These are phyloP conservation scores for Spongilla lacustris DNA, from an alignment of 37 sponge, comb jelly and placozoan genomes.

Conservation along the genomic window DNA sequence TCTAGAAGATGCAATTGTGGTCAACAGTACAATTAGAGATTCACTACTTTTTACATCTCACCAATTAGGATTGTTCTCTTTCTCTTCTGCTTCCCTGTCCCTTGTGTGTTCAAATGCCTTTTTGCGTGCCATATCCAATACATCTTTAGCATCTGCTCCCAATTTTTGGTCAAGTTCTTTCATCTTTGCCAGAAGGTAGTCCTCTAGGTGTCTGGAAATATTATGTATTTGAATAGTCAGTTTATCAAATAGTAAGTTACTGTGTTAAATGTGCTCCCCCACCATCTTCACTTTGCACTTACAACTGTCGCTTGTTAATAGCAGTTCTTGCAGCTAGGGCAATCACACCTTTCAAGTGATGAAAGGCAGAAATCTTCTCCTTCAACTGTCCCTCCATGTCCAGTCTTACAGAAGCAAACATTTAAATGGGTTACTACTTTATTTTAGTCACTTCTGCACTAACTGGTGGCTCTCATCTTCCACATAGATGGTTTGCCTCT, in stretches of 20 bases:
- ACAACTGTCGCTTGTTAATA: constrained; percentile 30
- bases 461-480: constrained; percentile 6
- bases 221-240: background rate
- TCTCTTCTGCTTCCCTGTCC: constrained; percentile 15
- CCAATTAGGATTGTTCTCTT: constrained; percentile 36
- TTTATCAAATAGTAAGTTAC: background rate
- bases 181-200: constrained; percentile 9
- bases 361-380: constrained; percentile 22
- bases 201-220: constrained; percentile 9
- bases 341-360: constrained; percentile 27
- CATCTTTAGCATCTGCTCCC: constrained; percentile 36
- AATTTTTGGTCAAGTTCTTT: background rate
- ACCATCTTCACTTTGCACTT: background rate
- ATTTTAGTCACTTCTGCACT: background rate
- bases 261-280: too few species aligned
- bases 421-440: background rate
- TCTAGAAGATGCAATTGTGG: too few species aligned
- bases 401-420: background rate
- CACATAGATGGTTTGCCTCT: background rate
- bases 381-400: constrained; percentile 19
- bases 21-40: too few species aligned
- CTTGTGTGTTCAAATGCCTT: background rate
- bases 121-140: background rate
- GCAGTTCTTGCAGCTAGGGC: background rate
- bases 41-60: too few species aligned